Evolutionary conservation across 2,113 vertebrate genomes (phyloP).

Genomic region (Okapia johnstoni): DNA sequence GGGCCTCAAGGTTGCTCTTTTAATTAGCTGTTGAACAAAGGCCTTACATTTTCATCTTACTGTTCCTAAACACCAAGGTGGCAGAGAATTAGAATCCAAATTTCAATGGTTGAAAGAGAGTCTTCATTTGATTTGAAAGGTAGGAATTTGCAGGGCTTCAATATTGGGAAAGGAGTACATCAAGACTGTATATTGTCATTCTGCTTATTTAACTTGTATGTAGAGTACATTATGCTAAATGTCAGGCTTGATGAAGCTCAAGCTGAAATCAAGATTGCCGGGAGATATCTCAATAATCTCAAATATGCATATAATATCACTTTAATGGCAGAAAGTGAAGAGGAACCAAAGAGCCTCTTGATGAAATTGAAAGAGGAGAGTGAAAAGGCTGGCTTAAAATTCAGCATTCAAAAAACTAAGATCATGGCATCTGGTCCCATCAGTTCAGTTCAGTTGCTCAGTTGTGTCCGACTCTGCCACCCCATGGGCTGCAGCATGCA

Average conservation of each 20-base stretch:
- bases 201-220: background rate
- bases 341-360: background rate
- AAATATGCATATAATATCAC: background rate
- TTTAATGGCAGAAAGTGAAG: background rate
- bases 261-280: background rate
- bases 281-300: background rate
- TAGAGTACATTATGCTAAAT: background rate
- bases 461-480: background rate
- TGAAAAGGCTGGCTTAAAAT: background rate
- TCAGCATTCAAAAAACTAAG: background rate
- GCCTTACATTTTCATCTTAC: background rate
- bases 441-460: background rate
- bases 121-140: background rate
- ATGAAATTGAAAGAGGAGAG: background rate
- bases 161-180: background rate
- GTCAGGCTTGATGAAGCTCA: background rate
- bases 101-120: background rate
- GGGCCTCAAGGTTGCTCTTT: background rate
- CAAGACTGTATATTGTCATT: background rate
- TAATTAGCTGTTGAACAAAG: background rate
- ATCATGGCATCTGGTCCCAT: background rate
- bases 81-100: background rate
- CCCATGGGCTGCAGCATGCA: background rate
- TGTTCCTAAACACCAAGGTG: background rate
- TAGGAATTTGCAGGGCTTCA: background rate